Conservation (phyloP, 1,140 invertebrate genomes). For the Meteorus sp. region DNA sequence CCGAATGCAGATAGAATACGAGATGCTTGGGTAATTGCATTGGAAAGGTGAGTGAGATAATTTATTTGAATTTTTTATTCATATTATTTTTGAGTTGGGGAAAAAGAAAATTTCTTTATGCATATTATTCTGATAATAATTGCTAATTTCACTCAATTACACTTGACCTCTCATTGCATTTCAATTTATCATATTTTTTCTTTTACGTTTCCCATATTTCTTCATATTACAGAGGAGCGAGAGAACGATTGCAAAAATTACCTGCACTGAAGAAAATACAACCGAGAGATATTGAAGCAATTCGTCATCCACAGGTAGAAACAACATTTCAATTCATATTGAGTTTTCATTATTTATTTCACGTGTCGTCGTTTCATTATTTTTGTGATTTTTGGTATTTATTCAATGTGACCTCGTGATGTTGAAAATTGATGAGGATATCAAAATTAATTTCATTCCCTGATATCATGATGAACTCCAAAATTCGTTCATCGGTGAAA, state of each 20-base stretch:
- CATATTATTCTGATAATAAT: no score
- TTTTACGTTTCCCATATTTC: conserved; percentile 20
- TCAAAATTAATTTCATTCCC: no score
- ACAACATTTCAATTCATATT: conserved; percentile 19
- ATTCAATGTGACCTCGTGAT: no score
- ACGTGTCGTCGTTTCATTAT: no score
- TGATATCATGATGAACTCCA: no score
- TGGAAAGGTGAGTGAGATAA: conserved; percentile 72
- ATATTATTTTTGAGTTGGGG: not conserved
- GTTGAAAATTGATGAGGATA: no score
- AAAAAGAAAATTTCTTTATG: conserved; percentile 17
- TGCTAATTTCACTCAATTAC: no score
- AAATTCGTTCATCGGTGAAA: no score
- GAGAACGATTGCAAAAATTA: conserved; percentile 86
- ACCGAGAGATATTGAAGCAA: conserved; percentile 89
- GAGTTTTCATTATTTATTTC: conserved; percentile 13
- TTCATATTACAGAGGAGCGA: conserved; percentile 62
- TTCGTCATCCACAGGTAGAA: conserved; percentile 84
- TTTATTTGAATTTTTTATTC: no score
- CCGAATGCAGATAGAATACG: conserved; percentile 79
- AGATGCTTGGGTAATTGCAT: conserved; percentile 96
- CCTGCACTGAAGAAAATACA: conserved; percentile 89
- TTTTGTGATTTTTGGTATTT: not conserved
- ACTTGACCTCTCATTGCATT: not conserved
- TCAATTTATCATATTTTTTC: not conserved